phyloP scores from a whole-genome alignment of 2,113 vertebrate genomes.

The Malaclemys terrapin region DNA sequence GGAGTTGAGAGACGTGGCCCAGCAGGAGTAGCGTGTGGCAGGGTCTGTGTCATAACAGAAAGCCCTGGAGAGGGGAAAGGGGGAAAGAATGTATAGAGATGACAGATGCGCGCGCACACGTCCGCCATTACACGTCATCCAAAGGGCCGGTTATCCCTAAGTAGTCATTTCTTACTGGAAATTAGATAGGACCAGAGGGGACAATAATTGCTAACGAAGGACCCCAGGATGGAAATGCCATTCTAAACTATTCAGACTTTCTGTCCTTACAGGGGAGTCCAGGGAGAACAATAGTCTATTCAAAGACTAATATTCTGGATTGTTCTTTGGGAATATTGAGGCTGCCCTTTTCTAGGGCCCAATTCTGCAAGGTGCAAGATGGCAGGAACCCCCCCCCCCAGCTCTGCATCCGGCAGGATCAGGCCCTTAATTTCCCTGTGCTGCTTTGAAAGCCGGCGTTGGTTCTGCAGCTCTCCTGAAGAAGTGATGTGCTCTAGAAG shows the following conservation, averaged over 20 bases:
- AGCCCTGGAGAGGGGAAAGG: rapidly evolving
- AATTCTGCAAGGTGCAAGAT: background rate
- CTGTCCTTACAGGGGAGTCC: background rate
- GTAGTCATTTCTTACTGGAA: slow-evolving; percentile 52
- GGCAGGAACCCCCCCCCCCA: background rate
- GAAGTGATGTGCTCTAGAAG: background rate
- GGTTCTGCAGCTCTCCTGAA: background rate
- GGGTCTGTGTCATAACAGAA: rapidly evolving
- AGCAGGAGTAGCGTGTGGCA: rapidly evolving
- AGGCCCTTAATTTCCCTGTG: rapidly evolving
- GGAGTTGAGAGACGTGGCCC: rapidly evolving
- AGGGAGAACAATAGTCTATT: background rate
- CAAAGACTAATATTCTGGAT: background rate
- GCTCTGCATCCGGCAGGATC: background rate
- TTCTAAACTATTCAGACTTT: slow-evolving; percentile 2
- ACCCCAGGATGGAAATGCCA: background rate
- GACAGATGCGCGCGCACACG: rapidly evolving
- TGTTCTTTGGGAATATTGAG: background rate
- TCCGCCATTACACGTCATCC: background rate
- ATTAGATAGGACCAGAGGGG: background rate
- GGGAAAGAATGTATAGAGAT: rapidly evolving
- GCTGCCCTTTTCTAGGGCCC: background rate
- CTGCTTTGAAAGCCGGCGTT: background rate
- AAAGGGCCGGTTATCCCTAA: background rate
- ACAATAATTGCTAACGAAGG: background rate